Base-by-base conservation (phyloP, 2,113 vertebrate genomes). In the Lycaon pictus region DNA sequence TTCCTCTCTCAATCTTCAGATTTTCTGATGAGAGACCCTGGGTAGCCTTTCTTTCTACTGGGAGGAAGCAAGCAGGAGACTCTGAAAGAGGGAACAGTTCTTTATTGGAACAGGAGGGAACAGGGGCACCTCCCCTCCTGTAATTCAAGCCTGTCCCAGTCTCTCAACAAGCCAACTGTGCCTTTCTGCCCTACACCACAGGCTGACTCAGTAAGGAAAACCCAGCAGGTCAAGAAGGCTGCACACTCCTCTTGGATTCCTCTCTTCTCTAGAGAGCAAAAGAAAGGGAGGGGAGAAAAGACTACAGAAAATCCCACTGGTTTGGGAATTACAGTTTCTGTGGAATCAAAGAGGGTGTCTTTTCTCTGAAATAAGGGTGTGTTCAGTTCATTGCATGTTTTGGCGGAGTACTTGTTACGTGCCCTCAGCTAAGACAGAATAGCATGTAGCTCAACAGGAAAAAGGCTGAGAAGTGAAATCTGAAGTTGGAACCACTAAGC, bases 361-460 rank as follows among this genome's bases (percentile, higher is more conserved):
- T 93, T 97, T 86, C n/a, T 94, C 82, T 77, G 65, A 94, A 90
- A 84, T 29, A 53, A 85, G 83, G 96, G 95, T 81, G 86, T 97
- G 96, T 85, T 85, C 72, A 35, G 2, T 55, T 94, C 82, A 16
- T n/a, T 74, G 55, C 77, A 53, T 71, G 92, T 92, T 93, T 90
- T 74, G 43, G 51, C 95, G 84, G 86, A 93, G 65, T 6, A 23
- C 32, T 93, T 76, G 53, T 81, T 35, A 90, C 56, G 32, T 1
- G 7, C 82, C 10, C 55, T 92, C 23, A 43, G 48, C 32, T 74
- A 95, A 92, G 48, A 77, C 37, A 93, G 81, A 56, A 94, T 92
- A 93, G 10, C 72, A 93, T 27, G 76, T 77, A 29, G 80, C 76
- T 88, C 58, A 88, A 81, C 85, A 97, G 93, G 88, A 95, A 96